Evolutionary conservation across 2,797 vertebrate species (phyloP), one percentile per base, ranked within the genome.

Genomic region (Ispidina lecontei): DNA sequence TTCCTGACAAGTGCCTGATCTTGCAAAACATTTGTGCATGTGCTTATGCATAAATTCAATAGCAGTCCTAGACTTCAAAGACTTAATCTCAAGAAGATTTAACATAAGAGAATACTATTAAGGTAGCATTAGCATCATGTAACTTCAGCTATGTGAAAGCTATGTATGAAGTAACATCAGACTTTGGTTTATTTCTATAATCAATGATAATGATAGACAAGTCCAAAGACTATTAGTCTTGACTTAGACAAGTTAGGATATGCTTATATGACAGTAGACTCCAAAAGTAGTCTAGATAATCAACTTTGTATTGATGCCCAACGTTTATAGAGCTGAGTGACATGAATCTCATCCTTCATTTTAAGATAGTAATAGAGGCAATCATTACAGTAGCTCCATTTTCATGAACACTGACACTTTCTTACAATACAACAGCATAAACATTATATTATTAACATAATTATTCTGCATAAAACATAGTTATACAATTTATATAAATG

Each of bases 391-490:
- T 49, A 74, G 25, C 33, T 87, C 43, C 20, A 28, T 89, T 89
- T 92, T 85, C 69, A 87, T n/a, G 69, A 89, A 91, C 54, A 85
- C 37, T 60, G 47, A 68, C 81, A 83, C 28, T 51, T 84, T 37
- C 69, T 87, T 90, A 68, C 26, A 85, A 67, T 54, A 41, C 1
- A 5, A 83, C 75, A 10, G 2, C 14, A 71, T 58, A 73, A 84
- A 9, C 23, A 44, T 56, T 31, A 41, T 89, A 80, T 71, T 95
- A 87, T 82, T 82, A 87, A 59, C n/a, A 60, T 47, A 87, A 85
- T 85, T 86, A 65, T 91, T 88, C 47, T 69, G 10, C n/a, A 47
- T 72, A 84, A 91, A 92, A 52, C 55, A 77, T 71, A 90, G 41
- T 23, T 78, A 39, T 54, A 14, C 11, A 51, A 6, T 67, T 87